Evolutionary conservation across 1,140 invertebrate genomes (phyloP), one percentile per base, ranked within the genome.

Genomic region (Heliconius hermathena): DNA sequence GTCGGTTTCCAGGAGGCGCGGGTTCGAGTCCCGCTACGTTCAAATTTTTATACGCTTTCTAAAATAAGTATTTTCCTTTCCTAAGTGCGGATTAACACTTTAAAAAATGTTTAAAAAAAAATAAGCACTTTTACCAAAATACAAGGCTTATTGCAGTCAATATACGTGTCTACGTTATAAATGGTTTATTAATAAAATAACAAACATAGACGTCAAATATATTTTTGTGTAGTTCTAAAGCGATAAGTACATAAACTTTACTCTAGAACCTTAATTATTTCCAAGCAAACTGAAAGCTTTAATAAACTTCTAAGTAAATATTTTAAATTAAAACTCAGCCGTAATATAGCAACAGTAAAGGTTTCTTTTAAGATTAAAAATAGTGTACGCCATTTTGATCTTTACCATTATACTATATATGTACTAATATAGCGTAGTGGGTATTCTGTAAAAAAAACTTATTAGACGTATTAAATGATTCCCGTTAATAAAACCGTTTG

Each of bases 401-500:
- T 6, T 66, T 26, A 66, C 11, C 9, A 26, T 29, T 9, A n/a
- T 1, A 11, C 11, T 1, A n/a, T 18, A 57, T 57, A 22, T 22
- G 54, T 22, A n/a, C 20, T 1, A 57, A 57, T 57, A 57, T 22
- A n/a, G 1, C 52, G 5, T 57, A 20, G 46, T 49, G 46, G 46
- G 46, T 5, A 49, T 18, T 18, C 49, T 52, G 49, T 22, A 57
- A 66, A 29, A 60, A 66, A 66, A 5, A 29, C 11, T 5, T 16
- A 9, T n/a, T 13, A 66, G 11, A 22, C 11, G n/a, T 9, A 8
- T 66, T 66, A 66, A 66, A 66, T 66, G 60, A 29, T 16, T 36
- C 29, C 41, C 16, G 20, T 38, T 57, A 75, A 20, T 75, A 72
- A 77, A 77, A 52, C 70, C 46, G 75, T 77, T 26, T 26, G 54